Evolutionary conservation across 2,888 invertebrate species (phyloP), one percentile per base, ranked within the genome.

Genomic region (Lamellibrachia columna): DNA sequence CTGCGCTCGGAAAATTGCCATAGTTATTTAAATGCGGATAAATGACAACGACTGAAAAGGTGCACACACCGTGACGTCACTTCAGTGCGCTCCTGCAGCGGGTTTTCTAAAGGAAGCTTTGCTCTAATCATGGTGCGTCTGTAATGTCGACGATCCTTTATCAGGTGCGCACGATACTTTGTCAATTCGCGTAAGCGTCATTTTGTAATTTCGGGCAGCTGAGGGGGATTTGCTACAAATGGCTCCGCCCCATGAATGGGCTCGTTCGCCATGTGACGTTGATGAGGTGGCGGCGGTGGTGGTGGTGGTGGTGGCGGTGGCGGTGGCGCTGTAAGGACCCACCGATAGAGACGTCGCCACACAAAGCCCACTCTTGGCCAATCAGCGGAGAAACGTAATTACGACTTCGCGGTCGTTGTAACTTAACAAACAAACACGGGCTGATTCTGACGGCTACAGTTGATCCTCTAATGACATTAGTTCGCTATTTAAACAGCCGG

Each of bases 121-220:
- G 75, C 75, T 22, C 75, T 75, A 75, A 75, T 75, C 75, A 75
- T 75, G 75, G 75, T 6, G 75, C 75, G 75, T 75, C 75, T 75
- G 75, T 75, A 75, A 75, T 75, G 75, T 75, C 75, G 75, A 75
- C 15, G 15, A 75, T 75, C 75, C 75, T 75, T 75, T 75, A 75
- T 75, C 75, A 22, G 75, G 75, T 75, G 75, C 15, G 75, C 75
- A 22, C 75, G 75, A 75, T 75, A 75, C 75, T 75, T 75, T 75
- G 75, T 75, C 75, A 75, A 75, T 75, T 75, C 75, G 75, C 75
- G 75, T 75, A 75, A 75, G 75, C 75, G 75, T 75, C 75, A 75
- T 75, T 75, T 75, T 75, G 22, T 75, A 75, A 75, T 75, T 75
- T 75, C 75, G 75, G 4, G 22, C 75, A 75, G 75, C 75, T 75